phyloP scores from a whole-genome alignment of 2,888 invertebrate genomes.

The Drosophila maculinotata region DNA sequence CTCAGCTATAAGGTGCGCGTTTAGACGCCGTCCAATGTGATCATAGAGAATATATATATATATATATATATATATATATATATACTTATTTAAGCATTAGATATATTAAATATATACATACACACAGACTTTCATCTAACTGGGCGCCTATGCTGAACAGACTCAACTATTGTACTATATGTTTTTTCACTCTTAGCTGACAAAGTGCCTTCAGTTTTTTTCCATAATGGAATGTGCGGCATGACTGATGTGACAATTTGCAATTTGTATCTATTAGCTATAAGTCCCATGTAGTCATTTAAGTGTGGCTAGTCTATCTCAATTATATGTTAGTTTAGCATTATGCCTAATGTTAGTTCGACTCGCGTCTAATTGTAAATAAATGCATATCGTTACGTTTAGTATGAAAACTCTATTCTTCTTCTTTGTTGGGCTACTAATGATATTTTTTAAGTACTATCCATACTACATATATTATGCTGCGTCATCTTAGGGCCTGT shows the following conservation, averaged over 20 bases:
- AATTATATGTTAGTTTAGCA: slow-evolving; percentile 57
- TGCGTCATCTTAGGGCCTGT: slow-evolving; percentile 18
- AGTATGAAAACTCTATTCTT: slow-evolving; percentile 18
- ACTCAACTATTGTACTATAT: slow-evolving; percentile 65
- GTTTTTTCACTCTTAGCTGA: slow-evolving; percentile 25
- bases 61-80: background rate
- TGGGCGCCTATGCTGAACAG: slow-evolving; percentile 24
- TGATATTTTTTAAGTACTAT: slow-evolving; percentile 25
- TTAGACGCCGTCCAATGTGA: slow-evolving; percentile 50
- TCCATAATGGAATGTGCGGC: slow-evolving; percentile 42
- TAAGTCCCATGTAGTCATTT: slow-evolving; percentile 68
- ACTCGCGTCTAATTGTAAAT: slow-evolving; percentile 60
- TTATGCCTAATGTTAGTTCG: slow-evolving; percentile 53
- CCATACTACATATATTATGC: slow-evolving; percentile 5
- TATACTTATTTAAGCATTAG: slow-evolving; percentile 39
- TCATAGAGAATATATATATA: slow-evolving; percentile 18
- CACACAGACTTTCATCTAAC: slow-evolving; percentile 9
- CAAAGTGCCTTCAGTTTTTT: slow-evolving; percentile 30
- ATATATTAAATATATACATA: slow-evolving; percentile 12
- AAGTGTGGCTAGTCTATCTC: slow-evolving; percentile 74
- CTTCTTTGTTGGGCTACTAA: slow-evolving; percentile 22
- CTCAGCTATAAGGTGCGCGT: slow-evolving; percentile 83
- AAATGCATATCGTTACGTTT: slow-evolving; percentile 51
- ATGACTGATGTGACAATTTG: slow-evolving; percentile 72
- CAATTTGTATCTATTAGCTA: slow-evolving; percentile 50